These are phyloP conservation scores for Microplitis mediator DNA, from an alignment of 1,140 invertebrate species.

Conservation along the genomic window DNA sequence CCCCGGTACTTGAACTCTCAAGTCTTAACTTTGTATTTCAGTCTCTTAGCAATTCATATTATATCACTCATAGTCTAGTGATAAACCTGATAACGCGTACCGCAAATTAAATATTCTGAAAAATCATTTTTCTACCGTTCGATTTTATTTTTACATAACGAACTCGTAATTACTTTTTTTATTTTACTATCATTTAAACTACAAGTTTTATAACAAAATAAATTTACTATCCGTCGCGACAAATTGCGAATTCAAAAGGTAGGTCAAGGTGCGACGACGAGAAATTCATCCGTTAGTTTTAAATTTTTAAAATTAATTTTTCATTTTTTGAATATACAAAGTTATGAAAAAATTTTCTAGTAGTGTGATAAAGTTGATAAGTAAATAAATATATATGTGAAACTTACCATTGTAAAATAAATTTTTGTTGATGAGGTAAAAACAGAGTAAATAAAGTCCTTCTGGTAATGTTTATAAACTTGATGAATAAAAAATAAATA, in stretches of 20 bases:
- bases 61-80: background rate
- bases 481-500: too few species aligned
- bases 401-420: background rate
- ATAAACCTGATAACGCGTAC: background rate
- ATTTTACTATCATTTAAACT: too few species aligned
- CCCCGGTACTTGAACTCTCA: conserved; percentile 10
- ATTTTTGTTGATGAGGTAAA: background rate
- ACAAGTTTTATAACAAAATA: too few species aligned
- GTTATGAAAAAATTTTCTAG: background rate
- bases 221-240: background rate
- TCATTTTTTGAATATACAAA: background rate
- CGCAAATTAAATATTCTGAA: too few species aligned
- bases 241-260: background rate
- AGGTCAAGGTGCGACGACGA: background rate
- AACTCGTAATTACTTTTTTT: too few species aligned
- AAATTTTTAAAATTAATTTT: background rate
- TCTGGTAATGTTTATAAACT: background rate
- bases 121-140: too few species aligned
- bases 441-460: background rate
- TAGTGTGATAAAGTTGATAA: background rate
- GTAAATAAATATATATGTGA: too few species aligned
- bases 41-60: background rate
- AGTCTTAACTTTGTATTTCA: background rate
- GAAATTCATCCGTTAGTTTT: background rate
- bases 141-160: too few species aligned